Base-by-base conservation (phyloP, 2,888 invertebrate genomes). In the Sminthurinus aureus region DNA sequence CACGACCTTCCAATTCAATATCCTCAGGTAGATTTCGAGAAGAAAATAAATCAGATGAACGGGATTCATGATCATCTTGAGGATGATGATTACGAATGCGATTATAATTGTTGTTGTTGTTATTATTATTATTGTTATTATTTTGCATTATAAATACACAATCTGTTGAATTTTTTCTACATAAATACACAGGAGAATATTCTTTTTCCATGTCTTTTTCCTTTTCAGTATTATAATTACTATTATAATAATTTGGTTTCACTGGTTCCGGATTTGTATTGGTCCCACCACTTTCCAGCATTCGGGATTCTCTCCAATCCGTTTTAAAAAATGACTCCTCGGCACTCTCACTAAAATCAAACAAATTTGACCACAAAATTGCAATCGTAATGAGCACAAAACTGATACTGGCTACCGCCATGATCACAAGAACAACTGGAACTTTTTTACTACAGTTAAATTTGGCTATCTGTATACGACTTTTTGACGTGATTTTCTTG, bases 91-190 rank as follows among this genome's bases (percentile, higher is more conserved):
- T 38, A 38, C n/a, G n/a, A n/a, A n/a, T n/a, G n/a, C n/a, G n/a
- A n/a, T n/a, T n/a, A n/a, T n/a, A n/a, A n/a, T n/a, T n/a, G n/a
- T n/a, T n/a, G 24, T 18, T 8, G 6, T 38, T 38, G 6, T 38
- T 38, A 38, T 38, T 38, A 38, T 38, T 38, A 38, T n/a, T n/a
- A 12, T 24, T 38, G 38, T 38, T 38, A 38, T 1, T 38, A 38
- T 38, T 38, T 1, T 38, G 38, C 18, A 79, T 38, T 52, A 79
- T 52, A 22, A 75, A 82, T n/a, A 66, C 13, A 76, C 84, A 84
- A 20, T 79, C 79, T n/a, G 84, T 79, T 6, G 80, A 50, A 78
- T 84, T 84, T 73, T 84, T 51, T 18, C 77, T 50, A 69, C 82
- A 82, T 80, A 84, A 84, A 80, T 84, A 82, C 8, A 71, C 24